Percentiles rank a stretch among this genome's conserved stretches.
Conservation (phyloP, 2,888 invertebrate species). For the Thereva nobilitata region DNA sequence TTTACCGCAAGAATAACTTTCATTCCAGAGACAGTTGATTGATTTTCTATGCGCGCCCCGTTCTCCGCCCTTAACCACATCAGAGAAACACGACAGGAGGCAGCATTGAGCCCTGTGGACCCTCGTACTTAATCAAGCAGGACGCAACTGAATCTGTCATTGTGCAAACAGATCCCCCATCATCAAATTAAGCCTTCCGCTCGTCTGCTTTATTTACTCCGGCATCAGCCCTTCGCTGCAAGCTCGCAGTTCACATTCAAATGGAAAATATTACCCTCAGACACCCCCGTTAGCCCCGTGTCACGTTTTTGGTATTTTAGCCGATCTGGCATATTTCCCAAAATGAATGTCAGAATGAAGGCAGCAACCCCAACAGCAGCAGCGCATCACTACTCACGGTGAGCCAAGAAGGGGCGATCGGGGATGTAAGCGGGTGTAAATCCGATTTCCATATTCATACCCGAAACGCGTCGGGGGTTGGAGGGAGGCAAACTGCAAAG, state of each 20-base stretch:
- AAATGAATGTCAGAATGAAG: too few species aligned
- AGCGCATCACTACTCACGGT: not conserved
- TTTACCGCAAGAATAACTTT: too few species aligned
- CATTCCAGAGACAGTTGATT: too few species aligned
- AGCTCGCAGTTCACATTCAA: too few species aligned
- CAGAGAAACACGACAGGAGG: too few species aligned
- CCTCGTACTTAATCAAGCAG: too few species aligned
- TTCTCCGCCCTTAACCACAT: too few species aligned
- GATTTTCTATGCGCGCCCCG: too few species aligned
- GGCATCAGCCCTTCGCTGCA: constrained; percentile 3
- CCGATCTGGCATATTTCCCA: constrained; percentile 6
- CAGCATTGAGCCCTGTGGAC: too few species aligned
- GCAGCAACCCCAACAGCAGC: not conserved
- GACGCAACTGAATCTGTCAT: not conserved
- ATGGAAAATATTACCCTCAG: too few species aligned
- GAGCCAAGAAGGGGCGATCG: constrained; percentile 7
- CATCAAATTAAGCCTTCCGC: constrained; percentile 26
- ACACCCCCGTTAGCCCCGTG: too few species aligned
- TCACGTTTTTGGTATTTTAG: too few species aligned
- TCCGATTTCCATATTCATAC: constrained; percentile 30
- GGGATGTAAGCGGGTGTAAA: constrained; percentile 20
- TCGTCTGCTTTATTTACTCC: constrained; percentile 21
- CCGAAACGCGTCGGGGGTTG: constrained; percentile 7
- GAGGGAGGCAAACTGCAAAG: constrained; percentile 1
- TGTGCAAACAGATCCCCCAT: constrained; percentile 8